Conservation (phyloP, 1,140 invertebrate species). For the Centruroides sculpturatus region DNA sequence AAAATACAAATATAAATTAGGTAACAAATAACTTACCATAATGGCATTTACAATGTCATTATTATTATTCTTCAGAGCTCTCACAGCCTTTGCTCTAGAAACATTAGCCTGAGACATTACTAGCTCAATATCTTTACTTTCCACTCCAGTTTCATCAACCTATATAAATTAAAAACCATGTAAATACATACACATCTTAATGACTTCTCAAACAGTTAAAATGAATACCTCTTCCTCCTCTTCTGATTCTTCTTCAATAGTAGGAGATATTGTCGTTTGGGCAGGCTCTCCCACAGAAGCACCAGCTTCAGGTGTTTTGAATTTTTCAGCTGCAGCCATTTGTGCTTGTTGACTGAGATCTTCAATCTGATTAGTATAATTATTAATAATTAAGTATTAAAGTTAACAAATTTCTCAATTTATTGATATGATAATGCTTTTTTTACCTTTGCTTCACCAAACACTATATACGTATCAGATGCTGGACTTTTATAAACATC, state of each 20-base stretch:
- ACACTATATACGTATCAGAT: conserved; percentile 98
- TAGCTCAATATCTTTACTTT: conserved; percentile 95
- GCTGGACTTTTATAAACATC: conserved; percentile 99
- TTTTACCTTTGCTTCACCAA: conserved; percentile 86
- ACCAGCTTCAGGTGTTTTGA: conserved; percentile 63
- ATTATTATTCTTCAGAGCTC: conserved; percentile 88
- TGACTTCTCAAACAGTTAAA: conserved; percentile 22
- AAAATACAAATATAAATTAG: too few species aligned
- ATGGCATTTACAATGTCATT: conserved; percentile 87
- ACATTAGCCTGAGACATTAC: conserved; percentile 98
- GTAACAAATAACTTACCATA: conserved; percentile 31
- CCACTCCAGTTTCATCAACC: conserved; percentile 86
- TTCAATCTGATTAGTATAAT: conserved; percentile 55
- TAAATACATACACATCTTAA: conserved; percentile 20
- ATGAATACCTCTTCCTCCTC: conserved; percentile 36
- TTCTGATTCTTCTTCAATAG: conserved; percentile 35
- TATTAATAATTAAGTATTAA: conserved; percentile 11
- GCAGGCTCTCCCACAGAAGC: conserved; percentile 12
- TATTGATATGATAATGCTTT: conserved; percentile 20
- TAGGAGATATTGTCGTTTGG: conserved; percentile 23
- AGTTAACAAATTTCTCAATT: conserved; percentile 1
- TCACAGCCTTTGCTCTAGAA: conserved; percentile 76
- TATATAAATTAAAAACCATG: conserved; percentile 19
- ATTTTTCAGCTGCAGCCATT: conserved; percentile 94
- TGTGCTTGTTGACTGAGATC: conserved; percentile 98